These are phyloP conservation scores for Schrankia costaestrigalis DNA, from an alignment of 2,888 invertebrate genomes.

Conservation along the genomic window DNA sequence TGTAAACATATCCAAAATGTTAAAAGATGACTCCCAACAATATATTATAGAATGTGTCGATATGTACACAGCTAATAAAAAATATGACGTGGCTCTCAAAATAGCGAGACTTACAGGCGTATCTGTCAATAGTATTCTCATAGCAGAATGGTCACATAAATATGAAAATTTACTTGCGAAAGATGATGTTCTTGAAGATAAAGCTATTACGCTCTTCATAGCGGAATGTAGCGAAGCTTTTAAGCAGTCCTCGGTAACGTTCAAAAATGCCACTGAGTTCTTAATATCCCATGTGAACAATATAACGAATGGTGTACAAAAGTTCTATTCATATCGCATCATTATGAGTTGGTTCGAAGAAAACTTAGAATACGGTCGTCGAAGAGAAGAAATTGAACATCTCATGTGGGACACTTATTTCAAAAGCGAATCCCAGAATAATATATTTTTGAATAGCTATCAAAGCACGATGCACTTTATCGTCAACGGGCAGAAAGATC, in stretches of 20 bases:
- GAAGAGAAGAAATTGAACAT: conserved; percentile 68
- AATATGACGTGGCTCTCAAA: conserved; percentile 80
- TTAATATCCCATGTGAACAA: conserved; percentile 79
- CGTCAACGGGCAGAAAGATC: conserved; percentile 60
- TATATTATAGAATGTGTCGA: conserved; percentile 79
- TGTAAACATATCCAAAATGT: conserved; percentile 75
- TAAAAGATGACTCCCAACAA: conserved; percentile 58
- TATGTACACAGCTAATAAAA: conserved; percentile 67
- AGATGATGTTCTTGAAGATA: conserved; percentile 56
- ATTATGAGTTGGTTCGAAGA: conserved; percentile 74
- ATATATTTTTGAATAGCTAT: conserved; percentile 55
- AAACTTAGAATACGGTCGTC: conserved; percentile 57
- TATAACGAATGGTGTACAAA: conserved; percentile 62
- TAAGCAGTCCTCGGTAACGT: conserved; percentile 79
- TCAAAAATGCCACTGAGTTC: conserved; percentile 83
- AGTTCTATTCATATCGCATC: conserved; percentile 76
- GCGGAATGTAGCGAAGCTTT: conserved; percentile 83
- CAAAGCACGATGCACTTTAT: conserved; percentile 61
- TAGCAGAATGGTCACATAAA: conserved; percentile 78
- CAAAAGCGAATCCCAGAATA: conserved; percentile 45
- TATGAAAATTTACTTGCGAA: conserved; percentile 57
- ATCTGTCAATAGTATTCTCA: conserved; percentile 73
- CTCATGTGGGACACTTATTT: conserved; percentile 73
- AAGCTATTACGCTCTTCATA: conserved; percentile 74
- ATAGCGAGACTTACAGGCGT: conserved; percentile 77